phyloP scores from a whole-genome alignment of 1,140 invertebrate species.

The Harlomillsia oculata region DNA sequence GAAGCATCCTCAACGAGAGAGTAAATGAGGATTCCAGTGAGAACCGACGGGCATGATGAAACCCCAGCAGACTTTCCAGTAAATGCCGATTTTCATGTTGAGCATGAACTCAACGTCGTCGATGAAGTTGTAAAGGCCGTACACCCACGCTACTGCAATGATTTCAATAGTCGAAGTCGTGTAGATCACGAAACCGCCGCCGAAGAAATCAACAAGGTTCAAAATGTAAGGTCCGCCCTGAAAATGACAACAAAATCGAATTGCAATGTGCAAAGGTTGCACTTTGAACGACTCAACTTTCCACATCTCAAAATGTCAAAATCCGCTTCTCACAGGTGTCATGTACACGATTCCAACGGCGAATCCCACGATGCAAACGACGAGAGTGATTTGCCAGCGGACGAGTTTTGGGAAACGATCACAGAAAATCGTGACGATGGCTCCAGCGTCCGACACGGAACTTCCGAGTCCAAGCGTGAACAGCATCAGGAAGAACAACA shows the following conservation, averaged over 20 bases:
- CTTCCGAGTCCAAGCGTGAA: slow-evolving; percentile 53
- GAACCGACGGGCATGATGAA: slow-evolving; percentile 56
- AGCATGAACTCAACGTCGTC: slow-evolving; percentile 70
- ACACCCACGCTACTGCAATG: slow-evolving; percentile 60
- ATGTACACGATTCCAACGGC: slow-evolving; percentile 45
- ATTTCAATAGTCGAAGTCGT: slow-evolving; percentile 63
- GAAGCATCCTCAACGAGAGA: slow-evolving; percentile 8
- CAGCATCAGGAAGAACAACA: slow-evolving; percentile 84
- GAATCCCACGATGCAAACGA: slow-evolving; percentile 47
- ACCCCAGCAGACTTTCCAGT: slow-evolving; percentile 72
- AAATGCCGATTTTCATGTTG: slow-evolving; percentile 53
- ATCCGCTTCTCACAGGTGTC: slow-evolving; percentile 58
- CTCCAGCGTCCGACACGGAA: slow-evolving; percentile 52
- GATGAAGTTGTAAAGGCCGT: slow-evolving; percentile 60
- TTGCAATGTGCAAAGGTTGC: slow-evolving; percentile 61
- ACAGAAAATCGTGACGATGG: slow-evolving; percentile 56
- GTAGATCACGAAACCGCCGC: slow-evolving; percentile 39
- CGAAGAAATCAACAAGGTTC: slow-evolving; percentile 6
- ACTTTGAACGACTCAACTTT: slow-evolving; percentile 67
- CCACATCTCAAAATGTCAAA: slow-evolving; percentile 66
- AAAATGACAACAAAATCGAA: slow-evolving; percentile 59
- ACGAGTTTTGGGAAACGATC: slow-evolving; percentile 50
- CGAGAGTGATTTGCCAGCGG: slow-evolving; percentile 6
- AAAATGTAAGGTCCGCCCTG: slow-evolving; percentile 42
- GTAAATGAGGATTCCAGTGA: slow-evolving; percentile 46